Base-by-base conservation (phyloP, 1,140 invertebrate species). In the Apis dorsata region DNA sequence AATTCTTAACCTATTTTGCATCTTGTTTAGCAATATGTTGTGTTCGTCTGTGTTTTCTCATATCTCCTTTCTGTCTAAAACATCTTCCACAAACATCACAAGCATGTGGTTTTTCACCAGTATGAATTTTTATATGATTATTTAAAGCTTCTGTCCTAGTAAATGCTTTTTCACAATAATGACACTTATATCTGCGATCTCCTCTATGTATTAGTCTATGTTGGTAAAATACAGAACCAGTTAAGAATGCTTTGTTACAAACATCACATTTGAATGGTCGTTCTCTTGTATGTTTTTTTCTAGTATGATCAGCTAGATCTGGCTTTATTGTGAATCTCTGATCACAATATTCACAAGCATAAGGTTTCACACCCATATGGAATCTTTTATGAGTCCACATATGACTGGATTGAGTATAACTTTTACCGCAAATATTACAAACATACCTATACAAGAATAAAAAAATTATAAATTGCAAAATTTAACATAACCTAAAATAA, bases 121-220 rank as follows among this genome's bases (percentile, higher is more conserved):
- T 96, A 88, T 97, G 96, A 62, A 96, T 96, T 59, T 96, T 93
- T 83, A 95, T 95, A 86, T 96, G 95, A 79, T 94, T 94, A 72
- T 95, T 95, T 10, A 95, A 85, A 8, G 95, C 95, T 85, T 95
- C 95, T 2, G 95, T 95, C 28, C 95, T 93, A 84, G 95, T 95
- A 81, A 95, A 95, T 9, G 95, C 90, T 90, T 95, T 95, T 12
- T 94, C 93, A 66, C 95, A 95, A 63, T 94, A 91, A 88, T 96
- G 95, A 89, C 97, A 97, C 84, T 95, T 96, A 90, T 97, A 97
- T 44, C 97, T 96, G 68, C 97, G 92, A 92, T 98, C 97, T 1
- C 97, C 97, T 0, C 96, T 97, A 90, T 98, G 97, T 63, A 97
- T 97, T 2, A 97, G 93, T 86, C 96, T 94, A 93, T 97, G 95